Evolutionary conservation across 35 echinoderm and acorn worm species (phyloP).

Genomic region (Antedon bifida): DNA sequence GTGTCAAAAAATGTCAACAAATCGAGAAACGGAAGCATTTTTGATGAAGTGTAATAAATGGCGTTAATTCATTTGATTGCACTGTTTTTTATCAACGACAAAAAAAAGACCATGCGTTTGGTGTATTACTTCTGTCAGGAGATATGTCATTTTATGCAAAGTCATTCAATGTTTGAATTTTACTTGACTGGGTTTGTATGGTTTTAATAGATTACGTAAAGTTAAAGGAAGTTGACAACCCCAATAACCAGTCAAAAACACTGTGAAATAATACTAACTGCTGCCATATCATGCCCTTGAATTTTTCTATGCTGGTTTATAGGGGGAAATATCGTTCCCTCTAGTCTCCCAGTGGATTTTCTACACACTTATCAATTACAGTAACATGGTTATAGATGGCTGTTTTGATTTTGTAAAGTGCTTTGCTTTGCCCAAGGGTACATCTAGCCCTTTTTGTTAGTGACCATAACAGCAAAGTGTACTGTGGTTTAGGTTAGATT

Average conservation of each 20-base stretch:
- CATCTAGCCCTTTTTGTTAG: too few species aligned
- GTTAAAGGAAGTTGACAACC: neutral
- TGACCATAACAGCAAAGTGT: too few species aligned
- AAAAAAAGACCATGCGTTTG: neutral
- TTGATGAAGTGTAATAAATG: neutral
- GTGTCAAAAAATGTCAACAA: neutral
- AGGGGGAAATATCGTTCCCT: neutral
- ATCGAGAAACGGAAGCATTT: neutral
- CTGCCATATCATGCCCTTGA: neutral
- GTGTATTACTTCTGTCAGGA: neutral
- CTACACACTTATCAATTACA: too few species aligned
- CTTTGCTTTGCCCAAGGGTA: too few species aligned
- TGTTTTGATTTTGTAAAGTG: too few species aligned
- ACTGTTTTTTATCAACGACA: neutral
- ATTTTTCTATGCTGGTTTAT: neutral
- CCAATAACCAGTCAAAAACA: neutral
- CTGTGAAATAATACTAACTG: neutral
- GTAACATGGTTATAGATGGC: too few species aligned
- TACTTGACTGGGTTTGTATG: neutral
- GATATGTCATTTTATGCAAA: neutral
- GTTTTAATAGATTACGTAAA: neutral
- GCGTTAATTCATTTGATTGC: neutral
- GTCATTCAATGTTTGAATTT: neutral
- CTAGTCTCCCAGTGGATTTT: too few species aligned
- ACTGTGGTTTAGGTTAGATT: too few species aligned